Percentiles rank a stretch among this genome's conserved stretches.
Conservation (phyloP, 1,140 invertebrate genomes). For the Drosophila parvula region DNA sequence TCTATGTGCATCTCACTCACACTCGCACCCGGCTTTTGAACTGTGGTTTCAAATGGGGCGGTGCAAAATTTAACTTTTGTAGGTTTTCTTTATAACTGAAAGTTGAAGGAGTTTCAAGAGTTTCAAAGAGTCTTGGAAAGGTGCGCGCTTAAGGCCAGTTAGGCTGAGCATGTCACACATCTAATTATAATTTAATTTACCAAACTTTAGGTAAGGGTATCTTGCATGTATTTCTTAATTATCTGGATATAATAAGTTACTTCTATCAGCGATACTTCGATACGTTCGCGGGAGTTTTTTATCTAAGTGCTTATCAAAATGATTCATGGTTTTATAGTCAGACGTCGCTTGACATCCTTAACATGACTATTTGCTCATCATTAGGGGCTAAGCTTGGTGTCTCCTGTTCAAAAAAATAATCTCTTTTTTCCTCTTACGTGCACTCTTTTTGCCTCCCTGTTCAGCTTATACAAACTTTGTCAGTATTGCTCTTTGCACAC, state of each 20-base stretch:
- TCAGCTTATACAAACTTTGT: conserved; percentile 36
- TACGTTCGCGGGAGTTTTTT: neutral
- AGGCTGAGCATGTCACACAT: no score
- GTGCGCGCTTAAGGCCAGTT: no score
- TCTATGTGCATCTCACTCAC: no score
- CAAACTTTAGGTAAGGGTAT: no score
- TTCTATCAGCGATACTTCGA: neutral
- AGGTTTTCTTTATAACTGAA: no score
- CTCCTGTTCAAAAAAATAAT: conserved; percentile 32
- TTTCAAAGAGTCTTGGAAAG: no score
- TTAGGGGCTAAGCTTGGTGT: conserved; percentile 33
- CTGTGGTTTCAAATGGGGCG: no score
- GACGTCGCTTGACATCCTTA: conserved; percentile 39
- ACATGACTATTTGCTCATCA: conserved; percentile 67
- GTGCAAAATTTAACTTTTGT: no score
- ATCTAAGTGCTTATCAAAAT: neutral
- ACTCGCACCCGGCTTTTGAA: no score
- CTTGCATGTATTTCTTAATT: neutral
- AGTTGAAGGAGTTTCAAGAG: no score
- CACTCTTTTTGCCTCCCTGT: neutral
- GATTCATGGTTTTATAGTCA: conserved; percentile 37
- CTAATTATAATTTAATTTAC: no score
- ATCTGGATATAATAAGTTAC: neutral
- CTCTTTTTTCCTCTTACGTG: conserved; percentile 32
- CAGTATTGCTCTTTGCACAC: conserved; percentile 36